Base-by-base conservation (phyloP, 35 echinoderm and acorn worm species). In the Anneissia japonica region DNA sequence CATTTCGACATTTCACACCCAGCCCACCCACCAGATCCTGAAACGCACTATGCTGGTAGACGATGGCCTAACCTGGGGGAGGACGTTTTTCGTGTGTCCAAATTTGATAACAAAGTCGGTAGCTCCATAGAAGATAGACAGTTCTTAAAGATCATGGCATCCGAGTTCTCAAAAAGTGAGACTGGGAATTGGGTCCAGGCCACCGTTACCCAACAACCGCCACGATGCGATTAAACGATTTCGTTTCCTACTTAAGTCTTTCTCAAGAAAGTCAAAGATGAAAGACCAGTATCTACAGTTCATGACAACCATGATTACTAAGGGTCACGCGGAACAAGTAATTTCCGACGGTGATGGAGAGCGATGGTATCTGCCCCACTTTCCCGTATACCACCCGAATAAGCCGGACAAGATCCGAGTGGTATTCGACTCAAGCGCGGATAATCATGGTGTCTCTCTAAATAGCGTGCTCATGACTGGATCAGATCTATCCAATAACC, bases 201-300 rank as follows among this genome's bases (percentile, higher is more conserved):
- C 51, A 16, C 2, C 19, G 19, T 23, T 64, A 64, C 51, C 51
- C 19, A 26, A 64, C 19, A 64, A 64, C 19, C 51, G 51, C 2
- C 51, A 64, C 5, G 51, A 64, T 19, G 51, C 51, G 51, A 64
- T 64, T 9, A 64, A 64, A 26, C 51, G 51, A 26, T 64, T 64
- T 23, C 51, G 51, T 23, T 16, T 23, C 19, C 21, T 64, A 23
- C 5, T 64, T 9, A 64, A 64, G 19, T 64, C 51, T 26, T 64
- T 64, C 21, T 64, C 51, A 64, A 17, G 40, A 34, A 36, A 88
- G 29, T 33, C 29, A 14, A 21, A 26, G 40, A 88, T 80, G 86
- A 81, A 73, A 30, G 6, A 81, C 19, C 77, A 88, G 26, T 88
- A 56, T 73, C 10, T 80, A 21, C n/a, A 80, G 39, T 88, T 88